Evolutionary conservation across 1,140 invertebrate genomes (phyloP).

Genomic region (Zelostemma sp.): DNA sequence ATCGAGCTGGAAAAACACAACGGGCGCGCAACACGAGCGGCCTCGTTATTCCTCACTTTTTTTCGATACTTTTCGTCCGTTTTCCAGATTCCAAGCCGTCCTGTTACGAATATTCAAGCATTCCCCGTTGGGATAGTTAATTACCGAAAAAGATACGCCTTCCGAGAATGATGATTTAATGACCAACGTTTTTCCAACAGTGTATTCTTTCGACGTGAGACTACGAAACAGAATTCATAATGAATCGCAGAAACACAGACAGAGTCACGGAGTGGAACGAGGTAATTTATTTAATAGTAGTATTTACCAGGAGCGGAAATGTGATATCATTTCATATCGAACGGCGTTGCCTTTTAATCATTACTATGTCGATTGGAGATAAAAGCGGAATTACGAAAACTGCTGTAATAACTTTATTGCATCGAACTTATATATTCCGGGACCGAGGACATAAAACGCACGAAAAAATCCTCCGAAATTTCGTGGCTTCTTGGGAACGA

Average conservation of each 20-base stretch:
- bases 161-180: conserved; percentile 37
- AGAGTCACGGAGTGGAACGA: conserved; percentile 41
- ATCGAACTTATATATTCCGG: no score
- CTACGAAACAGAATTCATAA: conserved; percentile 31
- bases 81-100: background rate
- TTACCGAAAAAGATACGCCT: conserved; percentile 24
- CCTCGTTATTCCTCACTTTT: conserved; percentile 37
- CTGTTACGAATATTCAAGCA: background rate
- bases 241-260: conserved; percentile 41
- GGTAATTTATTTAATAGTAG: conserved; percentile 46
- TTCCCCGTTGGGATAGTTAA: conserved; percentile 40
- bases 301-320: conserved; percentile 39
- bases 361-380: conserved; percentile 41
- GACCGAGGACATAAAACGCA: no score
- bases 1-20: conserved; percentile 37
- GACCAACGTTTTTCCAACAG: conserved; percentile 37
- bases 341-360: conserved; percentile 32
- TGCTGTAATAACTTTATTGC: conserved; percentile 44
- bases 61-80: conserved; percentile 33
- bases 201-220: conserved; percentile 46
- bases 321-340: conserved; percentile 44
- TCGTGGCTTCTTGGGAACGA: background rate
- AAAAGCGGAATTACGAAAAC: conserved; percentile 35
- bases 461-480: no score
- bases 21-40: conserved; percentile 21